These are phyloP conservation scores for Cactoblastis cactorum DNA, from an alignment of 2,888 invertebrate genomes.

Conservation along the genomic window DNA sequence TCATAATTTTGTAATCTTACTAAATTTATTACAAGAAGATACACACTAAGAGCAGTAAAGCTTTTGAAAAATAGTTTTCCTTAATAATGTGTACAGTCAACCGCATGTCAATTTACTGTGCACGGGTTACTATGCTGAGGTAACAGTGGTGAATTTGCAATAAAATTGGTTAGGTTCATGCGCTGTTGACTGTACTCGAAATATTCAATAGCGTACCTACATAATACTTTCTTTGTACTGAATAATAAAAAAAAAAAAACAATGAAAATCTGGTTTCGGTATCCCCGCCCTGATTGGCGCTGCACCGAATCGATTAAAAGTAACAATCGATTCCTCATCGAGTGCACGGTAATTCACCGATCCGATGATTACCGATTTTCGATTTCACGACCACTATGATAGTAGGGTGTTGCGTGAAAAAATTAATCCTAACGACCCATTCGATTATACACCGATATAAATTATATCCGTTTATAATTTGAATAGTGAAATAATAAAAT, in stretches of 20 bases:
- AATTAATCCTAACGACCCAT: not conserved
- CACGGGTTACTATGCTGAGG: too few relatives aligned
- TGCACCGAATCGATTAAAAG: conserved; percentile 8
- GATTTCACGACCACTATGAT: conserved; percentile 2
- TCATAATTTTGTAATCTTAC: too few relatives aligned
- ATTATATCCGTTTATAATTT: not conserved
- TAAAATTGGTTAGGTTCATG: too few relatives aligned
- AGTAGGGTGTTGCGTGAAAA: not conserved
- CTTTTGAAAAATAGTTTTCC: too few relatives aligned
- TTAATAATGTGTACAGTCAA: too few relatives aligned
- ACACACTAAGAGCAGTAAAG: too few relatives aligned
- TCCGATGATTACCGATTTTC: conserved; percentile 5
- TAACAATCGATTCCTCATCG: conserved; percentile 7
- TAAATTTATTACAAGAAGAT: too few relatives aligned
- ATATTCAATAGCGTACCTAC: not conserved
- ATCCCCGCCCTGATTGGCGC: conserved; percentile 5
- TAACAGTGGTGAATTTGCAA: too few relatives aligned
- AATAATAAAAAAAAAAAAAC: not conserved
- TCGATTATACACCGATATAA: not conserved
- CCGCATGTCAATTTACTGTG: too few relatives aligned
- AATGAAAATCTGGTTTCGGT: not conserved
- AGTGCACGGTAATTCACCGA: conserved; percentile 6
- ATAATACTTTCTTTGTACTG: not conserved
- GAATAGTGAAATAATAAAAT: not conserved
- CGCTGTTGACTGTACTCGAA: too few relatives aligned